Percentiles rank a stretch among this genome's conserved stretches.
Conservation (phyloP, 2,113 vertebrate genomes). For the Climacteris rufus region DNA sequence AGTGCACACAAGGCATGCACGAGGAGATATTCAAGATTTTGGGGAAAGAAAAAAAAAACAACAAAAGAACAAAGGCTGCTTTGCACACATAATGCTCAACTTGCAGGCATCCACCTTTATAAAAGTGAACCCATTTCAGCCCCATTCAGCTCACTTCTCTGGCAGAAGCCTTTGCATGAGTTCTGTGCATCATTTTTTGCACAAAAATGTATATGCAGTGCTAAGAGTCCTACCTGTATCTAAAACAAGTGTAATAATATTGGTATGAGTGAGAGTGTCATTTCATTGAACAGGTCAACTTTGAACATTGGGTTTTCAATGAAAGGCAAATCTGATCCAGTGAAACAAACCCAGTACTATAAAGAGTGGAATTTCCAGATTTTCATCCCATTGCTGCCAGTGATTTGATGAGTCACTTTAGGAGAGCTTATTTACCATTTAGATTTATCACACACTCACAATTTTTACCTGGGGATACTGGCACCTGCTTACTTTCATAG, state of each 20-base stretch:
- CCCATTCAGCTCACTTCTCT: not conserved
- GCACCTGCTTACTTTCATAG: not conserved
- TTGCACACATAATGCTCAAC: not conserved
- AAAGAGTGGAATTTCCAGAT: not conserved
- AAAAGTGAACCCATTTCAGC: not conserved
- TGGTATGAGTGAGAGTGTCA: not conserved
- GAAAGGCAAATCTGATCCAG: not conserved
- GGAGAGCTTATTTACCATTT: not conserved
- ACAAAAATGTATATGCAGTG: not conserved
- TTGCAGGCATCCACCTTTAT: not conserved
- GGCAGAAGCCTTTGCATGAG: not conserved
- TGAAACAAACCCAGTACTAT: not conserved
- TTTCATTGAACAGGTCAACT: not conserved
- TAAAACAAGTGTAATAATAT: not conserved
- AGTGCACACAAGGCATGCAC: not conserved
- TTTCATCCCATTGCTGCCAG: not conserved
- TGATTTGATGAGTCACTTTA: not conserved
- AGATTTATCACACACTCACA: not conserved
- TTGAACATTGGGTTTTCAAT: not conserved
- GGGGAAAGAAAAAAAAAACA: not conserved
- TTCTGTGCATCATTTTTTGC: not conserved
- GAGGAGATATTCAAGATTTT: not conserved
- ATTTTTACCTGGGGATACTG: not conserved
- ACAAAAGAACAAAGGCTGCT: not conserved
- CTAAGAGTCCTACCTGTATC: not conserved